Evolutionary conservation across 2,113 vertebrate species (phyloP).

Genomic region (Pontoporia blainvillei): DNA sequence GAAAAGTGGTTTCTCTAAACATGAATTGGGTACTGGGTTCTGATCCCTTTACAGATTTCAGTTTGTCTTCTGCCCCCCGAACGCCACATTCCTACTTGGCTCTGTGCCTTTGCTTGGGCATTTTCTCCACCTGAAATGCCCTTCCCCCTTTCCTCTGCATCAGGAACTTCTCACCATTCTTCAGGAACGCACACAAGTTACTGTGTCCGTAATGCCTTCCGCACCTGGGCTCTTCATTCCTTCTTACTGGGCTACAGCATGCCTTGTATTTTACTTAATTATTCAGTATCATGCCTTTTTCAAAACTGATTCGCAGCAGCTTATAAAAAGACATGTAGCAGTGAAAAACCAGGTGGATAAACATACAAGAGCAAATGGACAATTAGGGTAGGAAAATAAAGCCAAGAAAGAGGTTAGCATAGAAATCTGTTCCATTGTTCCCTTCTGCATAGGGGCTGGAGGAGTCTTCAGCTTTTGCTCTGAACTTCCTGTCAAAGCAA

Average conservation of each 20-base stretch:
- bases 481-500: background rate
- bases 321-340: background rate
- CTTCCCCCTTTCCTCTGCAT: background rate
- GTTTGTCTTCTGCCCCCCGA: background rate
- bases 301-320: background rate
- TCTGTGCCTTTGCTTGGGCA: background rate
- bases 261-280: background rate
- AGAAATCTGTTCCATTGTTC: background rate
- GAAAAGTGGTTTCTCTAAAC: background rate
- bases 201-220: background rate
- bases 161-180: background rate
- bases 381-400: background rate
- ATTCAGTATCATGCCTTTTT: background rate
- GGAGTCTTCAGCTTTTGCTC: background rate
- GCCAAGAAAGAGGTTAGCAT: background rate
- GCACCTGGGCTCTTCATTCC: background rate
- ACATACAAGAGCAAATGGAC: background rate
- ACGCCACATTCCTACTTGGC: background rate
- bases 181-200: background rate
- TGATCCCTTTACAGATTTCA: background rate
- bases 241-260: background rate
- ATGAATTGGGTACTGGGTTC: background rate
- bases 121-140: background rate
- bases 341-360: background rate
- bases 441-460: background rate